Percentiles rank a stretch among this genome's conserved stretches.
Evolutionary conservation across 92 coral and sea anemone genomes (phyloP).

Genomic region (Heteractis magnifica): DNA sequence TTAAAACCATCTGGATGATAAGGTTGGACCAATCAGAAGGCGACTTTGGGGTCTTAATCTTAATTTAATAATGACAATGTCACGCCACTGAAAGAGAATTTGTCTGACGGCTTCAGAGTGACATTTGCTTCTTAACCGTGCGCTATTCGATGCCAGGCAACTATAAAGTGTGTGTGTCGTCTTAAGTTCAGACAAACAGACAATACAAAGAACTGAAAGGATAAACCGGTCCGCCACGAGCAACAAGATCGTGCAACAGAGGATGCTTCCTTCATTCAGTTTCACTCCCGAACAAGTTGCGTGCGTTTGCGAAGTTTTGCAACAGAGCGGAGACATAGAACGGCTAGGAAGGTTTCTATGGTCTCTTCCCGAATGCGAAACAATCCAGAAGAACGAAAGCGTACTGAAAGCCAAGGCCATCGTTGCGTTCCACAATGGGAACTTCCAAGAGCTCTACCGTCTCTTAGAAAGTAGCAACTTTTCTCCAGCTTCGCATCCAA

Average conservation of each 20-base stretch:
- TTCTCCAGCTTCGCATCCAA: constrained; percentile 91
- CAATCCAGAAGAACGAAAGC: constrained; percentile 97
- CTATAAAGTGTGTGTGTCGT: constrained; percentile 96
- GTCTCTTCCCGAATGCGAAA: constrained; percentile 99
- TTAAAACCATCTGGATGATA: constrained; percentile 90
- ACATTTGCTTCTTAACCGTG: constrained; percentile 91
- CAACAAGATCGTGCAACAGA: constrained; percentile 42
- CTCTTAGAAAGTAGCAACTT: constrained; percentile 95
- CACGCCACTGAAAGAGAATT: constrained; percentile 92
- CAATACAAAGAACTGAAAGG: constrained; percentile 94
- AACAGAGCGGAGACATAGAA: constrained; percentile 99
- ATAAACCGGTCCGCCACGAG: constrained; percentile 67
- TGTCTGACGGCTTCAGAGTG: constrained; percentile 86
- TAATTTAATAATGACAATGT: constrained; percentile 98
- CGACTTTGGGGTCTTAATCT: constrained; percentile 85
- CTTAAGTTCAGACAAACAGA: constrained; percentile 96
- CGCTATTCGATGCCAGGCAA: constrained; percentile 97
- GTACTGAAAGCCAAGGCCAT: constrained; percentile 96
- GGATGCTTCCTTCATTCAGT: constrained; percentile 97
- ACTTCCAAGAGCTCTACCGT: constrained; percentile 99
- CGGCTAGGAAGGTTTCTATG: constrained; percentile 97
- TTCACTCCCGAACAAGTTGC: constrained; percentile 99
- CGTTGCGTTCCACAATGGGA: constrained; percentile 96
- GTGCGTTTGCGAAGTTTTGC: constrained; percentile 98
- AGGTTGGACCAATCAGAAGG: constrained; percentile 70